Conservation (phyloP, 2,888 invertebrate species). For the Mayetiola destructor region DNA sequence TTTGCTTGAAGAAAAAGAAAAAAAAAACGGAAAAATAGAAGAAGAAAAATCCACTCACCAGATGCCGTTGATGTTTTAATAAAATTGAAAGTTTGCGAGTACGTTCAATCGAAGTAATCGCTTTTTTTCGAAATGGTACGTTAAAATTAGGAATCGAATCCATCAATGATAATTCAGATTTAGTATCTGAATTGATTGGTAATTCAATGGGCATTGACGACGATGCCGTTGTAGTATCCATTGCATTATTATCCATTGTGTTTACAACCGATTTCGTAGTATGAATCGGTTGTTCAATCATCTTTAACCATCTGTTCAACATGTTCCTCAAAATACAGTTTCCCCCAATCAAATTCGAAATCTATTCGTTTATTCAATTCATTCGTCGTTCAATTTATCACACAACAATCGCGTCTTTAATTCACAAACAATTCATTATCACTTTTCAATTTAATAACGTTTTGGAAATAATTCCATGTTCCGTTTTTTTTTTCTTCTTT, state of each 20-base stretch:
- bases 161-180: too few species aligned
- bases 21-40: not conserved
- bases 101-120: conserved; percentile 26
- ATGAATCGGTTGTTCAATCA: not conserved
- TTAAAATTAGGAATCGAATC: too few species aligned
- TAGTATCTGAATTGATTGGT: too few species aligned
- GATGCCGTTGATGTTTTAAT: conserved; percentile 21
- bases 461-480: too few species aligned
- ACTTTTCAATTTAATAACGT: too few species aligned
- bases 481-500: too few species aligned
- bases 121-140: conserved; percentile 15
- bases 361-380: too few species aligned
- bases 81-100: conserved; percentile 29
- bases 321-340: too few species aligned
- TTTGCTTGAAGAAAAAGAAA: not conserved
- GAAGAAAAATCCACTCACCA: not conserved
- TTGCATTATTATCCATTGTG: not conserved
- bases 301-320: conserved; percentile 4
- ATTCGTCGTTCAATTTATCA: too few species aligned
- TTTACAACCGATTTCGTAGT: not conserved
- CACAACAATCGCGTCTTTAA: too few species aligned
- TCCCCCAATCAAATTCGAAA: too few species aligned
- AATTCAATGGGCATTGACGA: not conserved
- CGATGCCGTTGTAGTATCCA: not conserved
- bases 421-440: too few species aligned